Evolutionary conservation across 1,140 invertebrate genomes (phyloP).

Genomic region (Drosophila micromelanica): DNA sequence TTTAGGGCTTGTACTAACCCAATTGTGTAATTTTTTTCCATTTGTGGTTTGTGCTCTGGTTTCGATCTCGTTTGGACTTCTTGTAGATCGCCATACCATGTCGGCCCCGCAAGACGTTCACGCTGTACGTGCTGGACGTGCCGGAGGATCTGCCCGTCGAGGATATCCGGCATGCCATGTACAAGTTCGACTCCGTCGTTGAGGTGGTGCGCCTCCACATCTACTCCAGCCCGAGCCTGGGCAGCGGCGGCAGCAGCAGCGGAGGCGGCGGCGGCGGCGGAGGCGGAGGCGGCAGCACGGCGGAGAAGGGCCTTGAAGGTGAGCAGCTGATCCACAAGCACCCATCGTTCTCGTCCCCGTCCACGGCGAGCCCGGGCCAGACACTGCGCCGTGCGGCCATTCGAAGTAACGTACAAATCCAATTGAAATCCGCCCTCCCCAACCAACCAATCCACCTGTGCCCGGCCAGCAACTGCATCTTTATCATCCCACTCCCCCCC

Average conservation of each 20-base stretch:
- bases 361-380: slow-evolving; percentile 43
- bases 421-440: slow-evolving; percentile 30
- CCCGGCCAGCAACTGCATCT: not conserved
- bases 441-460: not conserved
- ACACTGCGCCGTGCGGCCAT: slow-evolving; percentile 69
- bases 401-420: slow-evolving; percentile 67
- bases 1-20: not conserved
- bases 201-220: slow-evolving; percentile 88
- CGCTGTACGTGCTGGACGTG: slow-evolving; percentile 91
- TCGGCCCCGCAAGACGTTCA: slow-evolving; percentile 92
- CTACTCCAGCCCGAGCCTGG: slow-evolving; percentile 82
- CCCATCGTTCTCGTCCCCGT: slow-evolving; percentile 29
- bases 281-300: slow-evolving; percentile 33
- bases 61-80: slow-evolving; percentile 9
- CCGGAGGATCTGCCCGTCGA: slow-evolving; percentile 93
- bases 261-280: not conserved
- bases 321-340: slow-evolving; percentile 38
- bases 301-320: slow-evolving; percentile 69
- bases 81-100: slow-evolving; percentile 91
- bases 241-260: slow-evolving; percentile 30
- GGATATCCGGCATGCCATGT: slow-evolving; percentile 91
- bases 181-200: slow-evolving; percentile 91
- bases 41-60: not conserved
- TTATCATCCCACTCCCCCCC: not conserved
- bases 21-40: not conserved